phyloP scores from a whole-genome alignment of 2,113 vertebrate genomes.

The Delphinus delphis region DNA sequence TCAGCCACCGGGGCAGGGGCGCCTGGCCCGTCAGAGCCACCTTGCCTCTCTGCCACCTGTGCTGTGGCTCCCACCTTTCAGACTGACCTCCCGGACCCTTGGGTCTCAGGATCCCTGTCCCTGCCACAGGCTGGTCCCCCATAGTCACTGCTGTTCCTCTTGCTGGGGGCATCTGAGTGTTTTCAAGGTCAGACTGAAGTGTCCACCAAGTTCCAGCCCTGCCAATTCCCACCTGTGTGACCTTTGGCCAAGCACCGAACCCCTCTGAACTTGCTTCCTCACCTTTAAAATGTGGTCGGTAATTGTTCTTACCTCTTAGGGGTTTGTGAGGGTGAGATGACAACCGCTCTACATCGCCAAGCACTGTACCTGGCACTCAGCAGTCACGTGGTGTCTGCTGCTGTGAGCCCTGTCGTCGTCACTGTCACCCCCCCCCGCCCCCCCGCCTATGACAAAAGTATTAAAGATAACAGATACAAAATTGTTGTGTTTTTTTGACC shows the following conservation, averaged over 20 bases:
- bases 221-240: not conserved
- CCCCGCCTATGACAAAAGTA: not conserved
- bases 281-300: not conserved
- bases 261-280: not conserved
- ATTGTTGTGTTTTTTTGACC: not conserved
- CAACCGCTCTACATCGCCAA: fast-evolving
- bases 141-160: not conserved
- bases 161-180: not conserved
- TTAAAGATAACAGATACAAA: no score
- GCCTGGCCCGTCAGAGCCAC: not conserved
- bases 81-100: fast-evolving
- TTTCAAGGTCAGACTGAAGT: not conserved
- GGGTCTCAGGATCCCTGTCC: not conserved
- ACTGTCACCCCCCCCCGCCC: fast-evolving
- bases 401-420: fast-evolving
- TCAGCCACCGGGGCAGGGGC: not conserved
- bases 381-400: not conserved
- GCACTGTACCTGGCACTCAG: not conserved
- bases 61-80: not conserved
- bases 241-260: not conserved
- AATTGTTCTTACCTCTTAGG: not conserved
- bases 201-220: not conserved
- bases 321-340: not conserved
- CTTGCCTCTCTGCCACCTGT: not conserved
- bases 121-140: not conserved